Evolutionary conservation across 2,888 invertebrate genomes (phyloP).

Genomic region (Aleiodes alternator): DNA sequence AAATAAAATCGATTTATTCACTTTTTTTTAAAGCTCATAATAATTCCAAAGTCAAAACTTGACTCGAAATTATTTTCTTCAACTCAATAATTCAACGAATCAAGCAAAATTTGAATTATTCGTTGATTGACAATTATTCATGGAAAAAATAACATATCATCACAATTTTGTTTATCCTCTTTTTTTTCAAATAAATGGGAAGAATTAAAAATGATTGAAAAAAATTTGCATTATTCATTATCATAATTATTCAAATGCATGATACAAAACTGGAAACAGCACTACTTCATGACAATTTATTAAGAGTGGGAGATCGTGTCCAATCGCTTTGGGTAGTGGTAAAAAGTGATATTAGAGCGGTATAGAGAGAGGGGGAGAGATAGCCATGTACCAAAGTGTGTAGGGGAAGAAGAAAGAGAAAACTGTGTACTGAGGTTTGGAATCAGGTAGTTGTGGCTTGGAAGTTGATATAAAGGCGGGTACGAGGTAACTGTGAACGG

Average conservation of each 20-base stretch:
- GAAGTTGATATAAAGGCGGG: conserved; percentile 74
- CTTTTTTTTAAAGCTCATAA: no score
- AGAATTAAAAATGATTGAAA: no score
- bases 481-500: conserved; percentile 59
- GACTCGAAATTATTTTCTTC: no score
- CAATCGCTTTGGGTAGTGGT: conserved; percentile 7
- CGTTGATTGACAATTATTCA: no score
- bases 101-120: no score
- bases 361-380: conserved; percentile 48
- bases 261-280: conserved; percentile 9
- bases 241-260: conserved; percentile 13
- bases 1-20: no score
- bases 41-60: no score
- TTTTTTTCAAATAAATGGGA: no score
- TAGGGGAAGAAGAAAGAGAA: conserved; percentile 59
- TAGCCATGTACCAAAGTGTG: conserved; percentile 56
- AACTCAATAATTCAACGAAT: no score
- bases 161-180: no score
- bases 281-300: conserved; percentile 26
- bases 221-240: no score
- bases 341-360: conserved; percentile 24
- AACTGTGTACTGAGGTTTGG: conserved; percentile 58
- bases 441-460: conserved; percentile 62
- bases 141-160: no score
- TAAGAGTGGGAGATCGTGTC: not conserved